A percentile compares a stretch with the other conserved stretches of the same genome.
phyloP scores from a whole-genome alignment of 2,113 vertebrate genomes.

The Bucco capensis region DNA sequence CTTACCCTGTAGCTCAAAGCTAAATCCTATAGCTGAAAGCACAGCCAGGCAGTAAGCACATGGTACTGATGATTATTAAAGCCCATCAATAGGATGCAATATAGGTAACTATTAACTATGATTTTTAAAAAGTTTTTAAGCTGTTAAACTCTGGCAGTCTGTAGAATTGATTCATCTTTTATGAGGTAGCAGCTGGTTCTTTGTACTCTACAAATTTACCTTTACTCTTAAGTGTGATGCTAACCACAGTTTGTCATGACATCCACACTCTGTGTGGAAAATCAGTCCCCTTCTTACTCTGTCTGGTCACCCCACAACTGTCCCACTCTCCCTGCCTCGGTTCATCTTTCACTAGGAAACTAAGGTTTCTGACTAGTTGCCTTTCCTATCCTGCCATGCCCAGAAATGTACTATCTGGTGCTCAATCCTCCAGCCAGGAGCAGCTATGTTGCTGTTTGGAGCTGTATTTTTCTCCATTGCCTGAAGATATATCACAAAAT shows the following conservation, averaged over 20 bases:
- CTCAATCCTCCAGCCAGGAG: not conserved
- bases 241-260: accelerated
- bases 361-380: not conserved
- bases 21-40: not conserved
- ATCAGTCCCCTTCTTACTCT: not conserved
- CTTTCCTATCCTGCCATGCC: not conserved
- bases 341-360: not conserved
- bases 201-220: not conserved
- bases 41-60: not conserved
- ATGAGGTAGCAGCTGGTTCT: not conserved
- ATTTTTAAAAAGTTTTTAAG: not conserved
- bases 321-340: not conserved
- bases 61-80: not conserved
- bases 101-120: not conserved
- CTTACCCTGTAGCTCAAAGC: not conserved
- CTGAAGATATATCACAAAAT: not conserved
- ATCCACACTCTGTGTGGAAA: accelerated
- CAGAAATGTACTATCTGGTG: accelerated
- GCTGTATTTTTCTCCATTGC: not conserved
- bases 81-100: not conserved
- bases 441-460: not conserved
- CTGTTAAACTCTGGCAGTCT: not conserved
- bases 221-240: not conserved
- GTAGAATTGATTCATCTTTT: not conserved
- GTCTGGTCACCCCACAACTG: accelerated